A percentile compares a stretch with the other conserved stretches of the same genome.
These are phyloP conservation scores for Drosophila antonietae DNA, from an alignment of 2,888 invertebrate genomes.

Conservation along the genomic window DNA sequence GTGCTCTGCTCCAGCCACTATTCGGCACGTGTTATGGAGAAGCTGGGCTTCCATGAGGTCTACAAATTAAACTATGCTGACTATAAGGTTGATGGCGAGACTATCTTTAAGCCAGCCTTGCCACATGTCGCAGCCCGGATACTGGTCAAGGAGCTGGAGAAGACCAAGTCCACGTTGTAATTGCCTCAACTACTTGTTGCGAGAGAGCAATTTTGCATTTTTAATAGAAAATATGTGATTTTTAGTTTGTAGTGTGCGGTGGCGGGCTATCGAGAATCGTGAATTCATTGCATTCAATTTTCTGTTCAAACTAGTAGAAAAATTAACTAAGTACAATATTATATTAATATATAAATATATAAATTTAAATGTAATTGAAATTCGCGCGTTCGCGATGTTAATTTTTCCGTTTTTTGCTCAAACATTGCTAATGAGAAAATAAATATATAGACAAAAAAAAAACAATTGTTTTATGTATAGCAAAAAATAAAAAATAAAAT, in stretches of 20 bases:
- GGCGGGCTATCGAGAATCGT: conserved; percentile 53
- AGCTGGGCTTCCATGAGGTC: conserved; percentile 89
- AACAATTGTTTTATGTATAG: neutral
- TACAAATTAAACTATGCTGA: conserved; percentile 88
- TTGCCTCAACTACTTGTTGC: conserved; percentile 2
- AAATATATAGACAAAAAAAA: conserved; percentile 14
- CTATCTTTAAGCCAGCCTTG: conserved; percentile 88
- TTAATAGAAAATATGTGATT: conserved; percentile 68
- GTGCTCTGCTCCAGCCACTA: conserved; percentile 91
- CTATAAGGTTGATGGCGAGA: conserved; percentile 87
- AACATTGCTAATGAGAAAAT: conserved; percentile 27
- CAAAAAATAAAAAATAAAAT: neutral
- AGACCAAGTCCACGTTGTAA: conserved; percentile 40
- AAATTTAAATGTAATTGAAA: conserved; percentile 43
- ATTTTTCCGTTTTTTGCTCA: conserved; percentile 45
- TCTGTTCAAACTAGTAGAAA: conserved; percentile 28
- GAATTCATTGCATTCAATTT: conserved; percentile 32
- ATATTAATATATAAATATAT: neutral
- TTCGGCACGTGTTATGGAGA: conserved; percentile 90
- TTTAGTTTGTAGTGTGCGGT: conserved; percentile 76
- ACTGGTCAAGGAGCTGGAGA: conserved; percentile 85
- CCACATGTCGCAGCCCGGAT: conserved; percentile 88
- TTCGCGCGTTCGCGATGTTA: conserved; percentile 36
- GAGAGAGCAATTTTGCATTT: conserved; percentile 36
- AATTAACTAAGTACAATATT: conserved; percentile 58